Conservation (phyloP, 2,113 vertebrate genomes). For the Accipiter cooperii region DNA sequence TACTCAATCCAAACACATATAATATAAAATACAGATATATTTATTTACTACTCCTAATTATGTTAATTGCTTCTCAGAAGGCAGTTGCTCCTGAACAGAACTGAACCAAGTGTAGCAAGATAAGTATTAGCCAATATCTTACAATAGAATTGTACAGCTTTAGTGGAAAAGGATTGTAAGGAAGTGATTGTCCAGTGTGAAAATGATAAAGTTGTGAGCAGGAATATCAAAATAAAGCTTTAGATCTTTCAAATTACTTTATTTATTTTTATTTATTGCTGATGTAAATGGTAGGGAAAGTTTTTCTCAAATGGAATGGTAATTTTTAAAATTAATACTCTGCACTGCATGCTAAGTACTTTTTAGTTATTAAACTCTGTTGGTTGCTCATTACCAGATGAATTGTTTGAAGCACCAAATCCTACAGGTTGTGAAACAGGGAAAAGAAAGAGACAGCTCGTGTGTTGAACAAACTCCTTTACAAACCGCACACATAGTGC, state of each 20-base stretch:
- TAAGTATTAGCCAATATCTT: neutral
- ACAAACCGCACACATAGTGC: neutral
- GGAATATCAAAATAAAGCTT: neutral
- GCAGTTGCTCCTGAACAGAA: neutral
- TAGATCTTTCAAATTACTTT: neutral
- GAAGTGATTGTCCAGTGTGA: neutral
- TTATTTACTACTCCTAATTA: neutral
- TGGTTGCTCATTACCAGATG: neutral
- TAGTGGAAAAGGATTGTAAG: neutral
- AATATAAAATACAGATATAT: neutral
- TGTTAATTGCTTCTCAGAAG: neutral
- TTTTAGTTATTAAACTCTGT: neutral
- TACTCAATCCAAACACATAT: neutral
- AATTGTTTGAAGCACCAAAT: neutral
- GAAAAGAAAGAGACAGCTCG: conserved; percentile 15
- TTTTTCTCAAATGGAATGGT: neutral
- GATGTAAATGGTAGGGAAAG: neutral
- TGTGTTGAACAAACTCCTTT: conserved; percentile 52
- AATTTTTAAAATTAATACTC: neutral
- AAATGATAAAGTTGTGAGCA: neutral
- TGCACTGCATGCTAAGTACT: neutral
- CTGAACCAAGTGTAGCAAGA: neutral
- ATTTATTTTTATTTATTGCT: neutral
- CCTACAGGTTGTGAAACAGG: conserved; percentile 20
- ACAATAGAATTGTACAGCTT: neutral